phyloP scores from a whole-genome alignment of 2,888 invertebrate species.

The Eurois occulta region DNA sequence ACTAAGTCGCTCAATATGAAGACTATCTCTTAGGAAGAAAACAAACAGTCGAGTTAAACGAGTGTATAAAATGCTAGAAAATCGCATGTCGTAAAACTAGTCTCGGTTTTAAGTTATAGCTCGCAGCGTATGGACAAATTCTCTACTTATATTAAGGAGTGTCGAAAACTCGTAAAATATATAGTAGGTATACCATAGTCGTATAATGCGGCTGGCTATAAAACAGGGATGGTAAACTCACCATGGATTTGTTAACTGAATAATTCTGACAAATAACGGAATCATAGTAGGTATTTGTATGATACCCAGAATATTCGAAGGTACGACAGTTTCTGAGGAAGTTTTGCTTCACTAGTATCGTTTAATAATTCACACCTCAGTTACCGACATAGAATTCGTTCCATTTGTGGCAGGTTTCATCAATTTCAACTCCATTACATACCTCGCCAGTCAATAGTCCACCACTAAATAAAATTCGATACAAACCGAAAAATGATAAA shows the following conservation, averaged over 20 bases:
- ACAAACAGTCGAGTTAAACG: conserved; percentile 54
- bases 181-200: conserved; percentile 63
- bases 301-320: conserved; percentile 9
- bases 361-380: conserved; percentile 7
- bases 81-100: conserved; percentile 79
- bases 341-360: neutral
- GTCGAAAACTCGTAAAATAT: conserved; percentile 80
- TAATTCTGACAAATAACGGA: conserved; percentile 50
- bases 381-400: neutral
- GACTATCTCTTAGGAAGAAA: conserved; percentile 24
- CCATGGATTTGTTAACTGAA: conserved; percentile 57
- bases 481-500: conserved; percentile 40
- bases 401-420: conserved; percentile 14
- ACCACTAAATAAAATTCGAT: conserved; percentile 48
- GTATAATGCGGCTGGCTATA: conserved; percentile 78
- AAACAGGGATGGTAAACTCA: conserved; percentile 69
- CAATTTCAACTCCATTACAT: conserved; percentile 18
- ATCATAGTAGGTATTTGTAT: neutral
- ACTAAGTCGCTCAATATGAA: conserved; percentile 14
- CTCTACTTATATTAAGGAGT: conserved; percentile 77
- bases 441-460: conserved; percentile 13
- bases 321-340: neutral
- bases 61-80: conserved; percentile 64
- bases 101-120: conserved; percentile 78
- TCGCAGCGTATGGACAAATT: conserved; percentile 80